phyloP scores from a whole-genome alignment of 2,113 vertebrate genomes.

The Synchiropus splendidus region DNA sequence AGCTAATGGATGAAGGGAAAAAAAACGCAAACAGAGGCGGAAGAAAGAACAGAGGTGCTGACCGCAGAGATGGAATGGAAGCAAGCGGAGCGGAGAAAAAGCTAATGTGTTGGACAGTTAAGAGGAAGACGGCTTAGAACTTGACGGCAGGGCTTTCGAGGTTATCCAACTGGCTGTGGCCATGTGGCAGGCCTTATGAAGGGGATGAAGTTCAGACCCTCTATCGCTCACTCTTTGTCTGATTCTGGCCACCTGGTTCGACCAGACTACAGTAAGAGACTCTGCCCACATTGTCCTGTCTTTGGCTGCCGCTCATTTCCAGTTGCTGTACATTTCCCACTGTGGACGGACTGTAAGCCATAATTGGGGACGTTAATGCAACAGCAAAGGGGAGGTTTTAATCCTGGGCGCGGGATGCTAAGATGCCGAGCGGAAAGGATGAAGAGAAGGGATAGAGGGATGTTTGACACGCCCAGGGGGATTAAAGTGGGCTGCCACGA shows the following conservation, averaged over 20 bases:
- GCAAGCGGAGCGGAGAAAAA: slow-evolving; percentile 5
- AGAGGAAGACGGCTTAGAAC: slow-evolving; percentile 9
- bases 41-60: slow-evolving; percentile 18
- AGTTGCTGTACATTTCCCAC: slow-evolving; percentile 47
- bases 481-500: slow-evolving; percentile 43
- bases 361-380: slow-evolving; percentile 64
- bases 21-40: slow-evolving; percentile 19
- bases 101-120: slow-evolving; percentile 14
- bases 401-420: slow-evolving; percentile 40
- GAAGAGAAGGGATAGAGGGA: slow-evolving; percentile 37
- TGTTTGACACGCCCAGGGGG: slow-evolving; percentile 46
- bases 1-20: slow-evolving; percentile 35
- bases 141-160: slow-evolving; percentile 43
- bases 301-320: slow-evolving; percentile 22
- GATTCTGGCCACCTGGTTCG: slow-evolving; percentile 49
- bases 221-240: slow-evolving; percentile 10
- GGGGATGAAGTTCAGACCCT: slow-evolving; percentile 30
- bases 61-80: slow-evolving; percentile 13
- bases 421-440: slow-evolving; percentile 31
- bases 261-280: slow-evolving; percentile 44
- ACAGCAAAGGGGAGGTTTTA: slow-evolving; percentile 40
- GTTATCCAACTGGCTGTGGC: slow-evolving; percentile 26
- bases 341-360: slow-evolving; percentile 53
- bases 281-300: slow-evolving; percentile 39
- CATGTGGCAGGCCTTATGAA: slow-evolving; percentile 31